Evolutionary conservation across 2,888 invertebrate genomes (phyloP), one percentile per base, ranked within the genome.

Genomic region (Tineola bisselliella): DNA sequence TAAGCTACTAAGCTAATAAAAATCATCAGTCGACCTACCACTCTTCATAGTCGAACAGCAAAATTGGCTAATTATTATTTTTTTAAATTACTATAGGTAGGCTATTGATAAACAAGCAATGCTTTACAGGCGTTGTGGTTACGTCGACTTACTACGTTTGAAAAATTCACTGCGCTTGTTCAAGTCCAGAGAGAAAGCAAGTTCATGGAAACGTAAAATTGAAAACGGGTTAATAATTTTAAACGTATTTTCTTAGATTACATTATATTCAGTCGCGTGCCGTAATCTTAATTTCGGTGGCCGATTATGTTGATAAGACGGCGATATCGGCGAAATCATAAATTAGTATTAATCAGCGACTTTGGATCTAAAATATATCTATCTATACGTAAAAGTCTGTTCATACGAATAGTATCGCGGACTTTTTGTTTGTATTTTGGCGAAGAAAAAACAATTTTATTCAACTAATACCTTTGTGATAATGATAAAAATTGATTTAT

Each of bases 201-300:
- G n/a, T n/a, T n/a, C n/a, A n/a, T n/a, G 25, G 6, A 25, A 25
- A 6, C 25, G 25, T 25, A 25, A 25, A 25, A 25, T 25, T 6
- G 25, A 4, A 25, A 2, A 25, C 25, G 25, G 25, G 25, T 43
- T 43, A n/a, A n/a, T 43, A 43, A 43, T 13, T 48, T n/a, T 13
- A 48, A 48, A 48, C 15, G 8, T 13, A 48, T 17, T 48, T 17
- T 48, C 17, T 48, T 3, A 48, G n/a, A 48, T 48, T 17, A 17
- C 15, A 10, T 25, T 48, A 17, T 54, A 54, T 58, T 33, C 12
- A 4, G 58, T 58, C 58, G 58, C 58, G 58, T 58, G 58, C 58
- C 58, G 13, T 15, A 58, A 58, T 58, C 58, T 58, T n/a, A 33
- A 54, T 54, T 54, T 54, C 25, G 18, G 54, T 54, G 54, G 54